Percentiles rank a stretch among this genome's conserved stretches.
Conservation (phyloP, 2,113 vertebrate species). For the Uria aalge region DNA sequence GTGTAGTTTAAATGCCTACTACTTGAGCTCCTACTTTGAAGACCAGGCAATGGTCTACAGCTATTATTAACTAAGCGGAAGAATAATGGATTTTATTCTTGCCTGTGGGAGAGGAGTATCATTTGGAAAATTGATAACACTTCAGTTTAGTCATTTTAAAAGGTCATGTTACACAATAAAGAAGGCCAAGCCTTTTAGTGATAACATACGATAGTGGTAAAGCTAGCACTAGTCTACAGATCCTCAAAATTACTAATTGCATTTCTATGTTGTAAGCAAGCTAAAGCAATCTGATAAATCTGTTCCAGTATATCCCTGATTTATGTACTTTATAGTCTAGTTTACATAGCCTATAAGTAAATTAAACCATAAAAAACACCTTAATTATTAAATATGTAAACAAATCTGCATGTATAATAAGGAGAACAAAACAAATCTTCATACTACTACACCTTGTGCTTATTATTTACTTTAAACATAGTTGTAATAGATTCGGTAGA, state of each 20-base stretch:
- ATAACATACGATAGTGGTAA: background rate
- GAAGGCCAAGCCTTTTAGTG: background rate
- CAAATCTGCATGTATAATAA: background rate
- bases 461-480: background rate
- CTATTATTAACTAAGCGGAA: background rate
- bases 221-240: background rate
- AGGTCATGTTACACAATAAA: slow-evolving; percentile 14
- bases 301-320: background rate
- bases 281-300: background rate
- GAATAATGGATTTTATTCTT: background rate
- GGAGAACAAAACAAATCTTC: background rate
- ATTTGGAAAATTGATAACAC: slow-evolving; percentile 11
- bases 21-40: background rate
- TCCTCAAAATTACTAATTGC: background rate
- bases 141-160: slow-evolving; percentile 18
- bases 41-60: background rate
- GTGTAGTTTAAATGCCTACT: background rate
- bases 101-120: background rate
- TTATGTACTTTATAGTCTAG: background rate
- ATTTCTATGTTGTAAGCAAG: background rate
- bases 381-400: background rate
- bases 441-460: background rate
- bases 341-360: background rate
- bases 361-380: background rate
- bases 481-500: background rate